Conservation (phyloP, 2,797 vertebrate species). For the Ataeniobius toweri region DNA sequence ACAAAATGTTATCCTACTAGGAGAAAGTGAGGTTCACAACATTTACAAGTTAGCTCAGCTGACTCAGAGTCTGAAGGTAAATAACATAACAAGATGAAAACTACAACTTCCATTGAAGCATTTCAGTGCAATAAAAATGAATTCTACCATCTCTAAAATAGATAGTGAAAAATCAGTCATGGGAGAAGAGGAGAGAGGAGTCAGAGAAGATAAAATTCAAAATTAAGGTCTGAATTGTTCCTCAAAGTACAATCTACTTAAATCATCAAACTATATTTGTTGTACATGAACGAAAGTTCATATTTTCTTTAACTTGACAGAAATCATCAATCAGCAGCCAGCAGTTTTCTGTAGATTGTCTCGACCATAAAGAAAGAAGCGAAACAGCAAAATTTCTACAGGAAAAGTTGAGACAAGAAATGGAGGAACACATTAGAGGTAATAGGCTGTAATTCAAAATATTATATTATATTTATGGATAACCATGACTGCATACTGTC, state of each 20-base stretch:
- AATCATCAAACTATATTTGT: not conserved
- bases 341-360: constrained; percentile 30
- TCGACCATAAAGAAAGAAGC: constrained; percentile 23
- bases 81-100: not conserved
- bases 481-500: not conserved
- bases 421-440: constrained; percentile 81
- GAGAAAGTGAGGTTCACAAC: constrained; percentile 41
- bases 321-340: constrained; percentile 13
- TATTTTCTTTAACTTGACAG: constrained; percentile 33
- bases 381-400: constrained; percentile 62
- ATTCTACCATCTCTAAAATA: constrained; percentile 47
- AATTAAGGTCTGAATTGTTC: constrained; percentile 30
- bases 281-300: not conserved
- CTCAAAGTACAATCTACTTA: not conserved
- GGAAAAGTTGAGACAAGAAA: constrained; percentile 75
- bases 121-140: not conserved
- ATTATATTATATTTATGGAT: not conserved
- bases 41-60: constrained; percentile 72
- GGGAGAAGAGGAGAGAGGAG: constrained; percentile 73
- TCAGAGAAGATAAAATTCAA: constrained; percentile 57
- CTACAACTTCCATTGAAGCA: not conserved
- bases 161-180: constrained; percentile 85
- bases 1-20: constrained; percentile 62
- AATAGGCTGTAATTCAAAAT: constrained; percentile 7
- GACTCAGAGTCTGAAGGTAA: constrained; percentile 82